Evolutionary conservation across 53 echinoderm and acorn worm species (phyloP).

Genomic region (Antedon mediterranea): DNA sequence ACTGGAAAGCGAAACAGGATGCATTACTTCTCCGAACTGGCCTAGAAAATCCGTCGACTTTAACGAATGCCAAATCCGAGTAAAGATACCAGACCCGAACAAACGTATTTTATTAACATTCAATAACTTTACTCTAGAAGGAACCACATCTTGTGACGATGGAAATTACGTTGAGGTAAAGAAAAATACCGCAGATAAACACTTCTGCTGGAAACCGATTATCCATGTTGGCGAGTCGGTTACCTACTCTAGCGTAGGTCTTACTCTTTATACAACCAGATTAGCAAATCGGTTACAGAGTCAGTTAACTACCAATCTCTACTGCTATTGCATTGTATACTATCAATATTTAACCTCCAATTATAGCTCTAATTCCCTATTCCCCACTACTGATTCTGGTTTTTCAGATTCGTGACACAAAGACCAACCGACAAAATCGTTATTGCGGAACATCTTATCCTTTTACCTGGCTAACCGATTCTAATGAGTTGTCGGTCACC

Average conservation of each 20-base stretch:
- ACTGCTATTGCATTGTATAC: too few species aligned
- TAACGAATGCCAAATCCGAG: slow-evolving; percentile 19
- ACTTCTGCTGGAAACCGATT: too few species aligned
- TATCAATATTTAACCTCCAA: too few species aligned
- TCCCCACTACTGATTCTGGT: background rate
- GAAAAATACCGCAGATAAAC: background rate
- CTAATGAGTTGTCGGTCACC: slow-evolving; percentile 15
- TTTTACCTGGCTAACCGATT: slow-evolving; percentile 38
- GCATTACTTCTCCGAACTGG: slow-evolving; percentile 44
- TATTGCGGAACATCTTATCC: slow-evolving; percentile 22
- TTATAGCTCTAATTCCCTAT: too few species aligned
- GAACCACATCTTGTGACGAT: slow-evolving; percentile 10
- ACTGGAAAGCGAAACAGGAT: slow-evolving; percentile 13
- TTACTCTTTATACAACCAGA: too few species aligned
- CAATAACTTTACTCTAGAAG: slow-evolving; percentile 22
- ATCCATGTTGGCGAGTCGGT: too few species aligned
- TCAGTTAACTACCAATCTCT: too few species aligned
- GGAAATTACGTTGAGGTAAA: slow-evolving; percentile 33
- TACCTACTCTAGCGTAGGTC: too few species aligned
- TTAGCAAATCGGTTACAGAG: too few species aligned
- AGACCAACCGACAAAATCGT: background rate
- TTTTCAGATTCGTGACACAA: background rate
- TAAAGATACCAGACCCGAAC: slow-evolving; percentile 4
- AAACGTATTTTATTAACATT: slow-evolving; percentile 20
- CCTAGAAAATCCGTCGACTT: slow-evolving; percentile 25